Evolutionary conservation across 2,797 vertebrate species (phyloP).

Genomic region (Cyprinella venusta): DNA sequence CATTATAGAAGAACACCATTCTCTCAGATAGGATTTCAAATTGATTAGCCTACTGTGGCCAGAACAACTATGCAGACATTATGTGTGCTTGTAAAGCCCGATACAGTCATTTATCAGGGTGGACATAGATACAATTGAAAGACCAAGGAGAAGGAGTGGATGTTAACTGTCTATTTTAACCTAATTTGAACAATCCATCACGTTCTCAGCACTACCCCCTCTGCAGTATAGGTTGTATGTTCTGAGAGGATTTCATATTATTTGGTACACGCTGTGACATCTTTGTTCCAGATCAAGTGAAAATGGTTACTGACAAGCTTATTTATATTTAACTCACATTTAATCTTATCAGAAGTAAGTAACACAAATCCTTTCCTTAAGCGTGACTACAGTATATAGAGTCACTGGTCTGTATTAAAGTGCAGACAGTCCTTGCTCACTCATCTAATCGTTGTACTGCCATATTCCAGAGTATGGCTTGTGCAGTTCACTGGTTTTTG

Average conservation of each 20-base stretch:
- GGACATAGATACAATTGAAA: slow-evolving; percentile 64
- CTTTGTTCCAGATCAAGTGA: too few species aligned
- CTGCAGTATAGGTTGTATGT: slow-evolving; percentile 55
- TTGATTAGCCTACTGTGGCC: slow-evolving; percentile 73
- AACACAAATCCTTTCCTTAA: not conserved
- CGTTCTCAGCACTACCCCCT: slow-evolving; percentile 58
- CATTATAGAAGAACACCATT: slow-evolving; percentile 64
- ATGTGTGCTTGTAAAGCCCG: slow-evolving; percentile 53
- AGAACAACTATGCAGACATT: slow-evolving; percentile 56
- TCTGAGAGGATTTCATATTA: slow-evolving; percentile 58
- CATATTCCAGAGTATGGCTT: slow-evolving; percentile 10
- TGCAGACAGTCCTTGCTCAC: not conserved
- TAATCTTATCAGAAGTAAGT: not conserved
- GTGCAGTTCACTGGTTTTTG: slow-evolving; percentile 26
- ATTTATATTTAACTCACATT: not conserved
- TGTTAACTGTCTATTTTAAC: slow-evolving; percentile 75
- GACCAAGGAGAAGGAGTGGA: slow-evolving; percentile 68
- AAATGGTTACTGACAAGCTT: slow-evolving; percentile 26
- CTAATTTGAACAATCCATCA: slow-evolving; percentile 70
- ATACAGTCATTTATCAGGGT: slow-evolving; percentile 74
- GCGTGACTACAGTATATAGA: not conserved
- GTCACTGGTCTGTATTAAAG: not conserved
- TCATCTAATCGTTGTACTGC: slow-evolving; percentile 11
- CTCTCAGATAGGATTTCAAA: slow-evolving; percentile 68
- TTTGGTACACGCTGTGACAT: not conserved